Evolutionary conservation across 2,888 invertebrate species (phyloP).

Genomic region (Phymatocera aterrima): DNA sequence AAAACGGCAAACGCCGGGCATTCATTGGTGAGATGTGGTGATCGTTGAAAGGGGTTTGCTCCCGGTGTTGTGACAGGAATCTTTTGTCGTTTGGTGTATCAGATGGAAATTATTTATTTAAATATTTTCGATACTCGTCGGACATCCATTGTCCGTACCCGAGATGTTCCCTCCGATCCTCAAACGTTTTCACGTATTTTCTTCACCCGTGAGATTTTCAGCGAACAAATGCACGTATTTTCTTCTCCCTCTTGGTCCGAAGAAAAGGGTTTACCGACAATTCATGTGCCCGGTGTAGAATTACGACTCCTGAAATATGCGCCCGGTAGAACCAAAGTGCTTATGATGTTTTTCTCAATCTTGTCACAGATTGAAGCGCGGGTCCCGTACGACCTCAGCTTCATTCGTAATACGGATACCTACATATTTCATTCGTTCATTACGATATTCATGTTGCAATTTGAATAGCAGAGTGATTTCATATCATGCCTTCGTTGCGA

Average conservation of each 20-base stretch:
- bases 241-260: conserved; percentile 4
- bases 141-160: background rate
- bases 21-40: conserved; percentile 40
- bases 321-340: background rate
- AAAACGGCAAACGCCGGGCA: conserved; percentile 60
- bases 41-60: conserved; percentile 53
- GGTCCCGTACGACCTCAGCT: background rate
- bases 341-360: background rate
- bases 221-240: conserved; percentile 4
- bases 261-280: conserved; percentile 17
- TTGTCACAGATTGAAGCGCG: background rate
- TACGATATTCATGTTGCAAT: background rate
- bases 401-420: background rate
- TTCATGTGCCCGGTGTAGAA: conserved; percentile 15
- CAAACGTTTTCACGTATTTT: background rate
- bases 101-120: conserved; percentile 61
- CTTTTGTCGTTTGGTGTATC: conserved; percentile 55
- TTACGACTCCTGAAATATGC: conserved; percentile 11
- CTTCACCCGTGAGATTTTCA: conserved; percentile 39
- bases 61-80: conserved; percentile 61
- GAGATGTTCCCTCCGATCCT: background rate
- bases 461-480: background rate
- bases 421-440: background rate
- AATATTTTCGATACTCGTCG: conserved; percentile 49
- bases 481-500: background rate